Conservation (phyloP, 2,113 vertebrate species). For the Andinoacara biseriatus region DNA sequence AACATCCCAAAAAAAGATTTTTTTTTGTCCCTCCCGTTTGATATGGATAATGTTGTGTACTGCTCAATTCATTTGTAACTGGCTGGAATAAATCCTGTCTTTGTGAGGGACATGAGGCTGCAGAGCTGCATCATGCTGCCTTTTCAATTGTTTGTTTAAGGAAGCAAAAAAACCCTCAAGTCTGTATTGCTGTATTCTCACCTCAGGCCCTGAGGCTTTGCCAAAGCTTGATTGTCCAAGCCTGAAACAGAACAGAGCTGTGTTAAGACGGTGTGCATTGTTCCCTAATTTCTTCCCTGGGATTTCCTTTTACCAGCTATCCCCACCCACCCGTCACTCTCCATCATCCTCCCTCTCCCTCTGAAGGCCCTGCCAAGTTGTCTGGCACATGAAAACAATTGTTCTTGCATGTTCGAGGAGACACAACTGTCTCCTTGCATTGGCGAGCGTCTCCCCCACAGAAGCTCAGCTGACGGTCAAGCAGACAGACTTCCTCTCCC, state of each 20-base stretch:
- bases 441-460: constrained; percentile 11
- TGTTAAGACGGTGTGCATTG: constrained; percentile 60
- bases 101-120: constrained; percentile 7
- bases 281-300: constrained; percentile 75
- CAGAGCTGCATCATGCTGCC: constrained; percentile 31
- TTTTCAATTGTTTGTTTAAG: constrained; percentile 60
- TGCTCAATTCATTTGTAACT: neutral
- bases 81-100: constrained; percentile 28
- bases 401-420: constrained; percentile 65
- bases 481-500: constrained; percentile 58
- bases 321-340: constrained; percentile 41
- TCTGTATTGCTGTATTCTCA: constrained; percentile 53
- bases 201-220: constrained; percentile 51
- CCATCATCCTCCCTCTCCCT: constrained; percentile 64
- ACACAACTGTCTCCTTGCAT: constrained; percentile 47
- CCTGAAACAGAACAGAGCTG: constrained; percentile 42
- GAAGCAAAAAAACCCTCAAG: constrained; percentile 42
- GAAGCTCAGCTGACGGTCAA: constrained; percentile 47
- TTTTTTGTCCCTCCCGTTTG: neutral
- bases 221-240: constrained; percentile 49
- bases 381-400: constrained; percentile 75
- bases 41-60: neutral
- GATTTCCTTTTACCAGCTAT: constrained; percentile 67
- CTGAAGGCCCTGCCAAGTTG: constrained; percentile 67
- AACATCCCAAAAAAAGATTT: neutral